Conservation (phyloP, 2,888 invertebrate species). For the Xylocampa areola region DNA sequence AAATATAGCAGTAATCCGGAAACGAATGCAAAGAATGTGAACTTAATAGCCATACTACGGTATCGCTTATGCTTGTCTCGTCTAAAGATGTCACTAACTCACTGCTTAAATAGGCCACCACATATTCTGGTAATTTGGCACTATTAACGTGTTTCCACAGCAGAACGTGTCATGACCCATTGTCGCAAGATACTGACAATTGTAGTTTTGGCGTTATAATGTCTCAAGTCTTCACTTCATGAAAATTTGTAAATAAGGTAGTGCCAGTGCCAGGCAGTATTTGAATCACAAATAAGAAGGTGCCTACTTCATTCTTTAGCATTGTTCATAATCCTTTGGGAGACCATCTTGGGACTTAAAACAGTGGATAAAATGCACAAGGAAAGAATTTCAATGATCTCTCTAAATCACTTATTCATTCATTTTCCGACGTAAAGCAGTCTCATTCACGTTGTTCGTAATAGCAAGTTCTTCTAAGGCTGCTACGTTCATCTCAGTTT, state of each 20-base stretch:
- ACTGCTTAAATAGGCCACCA: slow-evolving; percentile 3
- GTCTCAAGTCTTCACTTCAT: no score
- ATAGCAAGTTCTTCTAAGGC: slow-evolving; percentile 42
- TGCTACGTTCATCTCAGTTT: slow-evolving; percentile 58
- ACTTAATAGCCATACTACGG: slow-evolving; percentile 20
- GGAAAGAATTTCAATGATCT: neutral
- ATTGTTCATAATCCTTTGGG: no score
- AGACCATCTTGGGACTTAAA: no score
- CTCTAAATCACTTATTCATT: neutral
- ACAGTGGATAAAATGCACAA: neutral
- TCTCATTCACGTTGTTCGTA: slow-evolving; percentile 30
- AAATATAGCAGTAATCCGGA: slow-evolving; percentile 19
- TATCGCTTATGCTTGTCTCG: slow-evolving; percentile 12
- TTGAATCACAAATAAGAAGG: no score
- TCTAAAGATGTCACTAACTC: slow-evolving; percentile 12
- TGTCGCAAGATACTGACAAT: no score
- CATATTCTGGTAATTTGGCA: slow-evolving; percentile 4
- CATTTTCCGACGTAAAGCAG: slow-evolving; percentile 10
- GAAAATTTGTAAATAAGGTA: no score
- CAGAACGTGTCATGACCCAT: no score
- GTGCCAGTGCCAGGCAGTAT: no score
- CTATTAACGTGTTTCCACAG: neutral
- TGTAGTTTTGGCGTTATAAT: no score
- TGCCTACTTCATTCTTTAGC: no score
- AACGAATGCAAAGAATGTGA: slow-evolving; percentile 26